Conservation (phyloP, 2,113 vertebrate species). For the Pseudorhombus dupliciocellatus region DNA sequence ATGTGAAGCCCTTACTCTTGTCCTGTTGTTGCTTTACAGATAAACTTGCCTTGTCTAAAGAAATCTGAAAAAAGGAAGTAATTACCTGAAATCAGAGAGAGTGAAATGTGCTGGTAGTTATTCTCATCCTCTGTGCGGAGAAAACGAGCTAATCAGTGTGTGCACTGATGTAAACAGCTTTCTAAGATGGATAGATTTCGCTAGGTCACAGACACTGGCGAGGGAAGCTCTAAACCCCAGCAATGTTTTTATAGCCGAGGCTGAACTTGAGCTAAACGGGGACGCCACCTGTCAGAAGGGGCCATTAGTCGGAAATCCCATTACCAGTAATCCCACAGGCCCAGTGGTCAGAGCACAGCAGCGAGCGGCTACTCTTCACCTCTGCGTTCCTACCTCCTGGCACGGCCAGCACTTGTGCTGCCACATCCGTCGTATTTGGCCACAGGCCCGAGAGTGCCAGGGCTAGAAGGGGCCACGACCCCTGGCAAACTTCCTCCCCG, state of each 20-base stretch:
- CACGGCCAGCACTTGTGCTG: conserved; percentile 6
- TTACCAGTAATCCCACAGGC: conserved; percentile 75
- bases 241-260: conserved; percentile 47
- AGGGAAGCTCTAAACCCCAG: conserved; percentile 36
- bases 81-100: not conserved
- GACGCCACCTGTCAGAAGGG: conserved; percentile 69
- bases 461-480: conserved; percentile 48
- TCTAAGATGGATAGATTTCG: conserved; percentile 2
- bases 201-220: not conserved
- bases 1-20: too few species aligned
- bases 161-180: conserved; percentile 7
- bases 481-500: conserved; percentile 57
- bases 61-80: not conserved
- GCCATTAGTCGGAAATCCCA: conserved; percentile 74
- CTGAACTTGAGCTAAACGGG: conserved; percentile 67
- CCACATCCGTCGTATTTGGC: conserved; percentile 41
- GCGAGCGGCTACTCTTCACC: conserved; percentile 26
- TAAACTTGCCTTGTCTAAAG: too few species aligned
- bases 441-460: conserved; percentile 40
- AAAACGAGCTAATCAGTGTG: not conserved
- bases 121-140: not conserved
- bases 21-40: too few species aligned
- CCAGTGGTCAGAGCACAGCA: conserved; percentile 28
- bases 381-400: conserved; percentile 21
- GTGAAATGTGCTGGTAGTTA: not conserved